These are phyloP conservation scores for Hemiscyllium ocellatum DNA, from an alignment of 2,113 vertebrate species.

Conservation along the genomic window DNA sequence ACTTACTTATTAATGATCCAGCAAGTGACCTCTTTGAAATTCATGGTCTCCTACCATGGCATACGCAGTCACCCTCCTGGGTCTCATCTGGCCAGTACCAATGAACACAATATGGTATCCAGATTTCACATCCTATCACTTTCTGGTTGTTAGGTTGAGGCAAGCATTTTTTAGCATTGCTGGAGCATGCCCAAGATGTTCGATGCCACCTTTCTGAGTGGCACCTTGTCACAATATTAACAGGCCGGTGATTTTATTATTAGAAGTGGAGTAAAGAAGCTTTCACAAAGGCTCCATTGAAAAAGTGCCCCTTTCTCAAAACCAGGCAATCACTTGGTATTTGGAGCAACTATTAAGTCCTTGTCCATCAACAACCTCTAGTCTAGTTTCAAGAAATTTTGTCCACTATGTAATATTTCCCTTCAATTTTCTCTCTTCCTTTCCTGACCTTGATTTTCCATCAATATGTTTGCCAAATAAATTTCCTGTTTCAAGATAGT, in stretches of 20 bases:
- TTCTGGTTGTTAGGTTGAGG: background rate
- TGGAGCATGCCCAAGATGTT: background rate
- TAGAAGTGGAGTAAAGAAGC: background rate
- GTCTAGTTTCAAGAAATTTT: background rate
- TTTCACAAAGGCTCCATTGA: background rate
- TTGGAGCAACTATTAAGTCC: background rate
- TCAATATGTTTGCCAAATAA: background rate
- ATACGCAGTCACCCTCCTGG: background rate
- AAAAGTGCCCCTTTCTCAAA: too few relatives aligned
- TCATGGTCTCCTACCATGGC: background rate
- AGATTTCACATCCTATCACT: background rate
- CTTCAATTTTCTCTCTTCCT: background rate
- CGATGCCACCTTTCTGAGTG: too few relatives aligned
- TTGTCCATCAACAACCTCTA: background rate
- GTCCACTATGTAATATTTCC: background rate
- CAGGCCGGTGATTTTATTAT: too few relatives aligned
- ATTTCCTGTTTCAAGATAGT: background rate
- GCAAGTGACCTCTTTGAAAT: background rate
- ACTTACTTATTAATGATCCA: background rate
- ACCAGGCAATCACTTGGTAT: background rate
- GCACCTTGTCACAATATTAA: background rate
- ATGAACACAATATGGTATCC: background rate
- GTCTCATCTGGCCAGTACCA: background rate
- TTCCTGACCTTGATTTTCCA: background rate
- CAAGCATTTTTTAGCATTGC: background rate